Evolutionary conservation across 2,797 vertebrate species (phyloP).

Genomic region (Tadarida brasiliensis): DNA sequence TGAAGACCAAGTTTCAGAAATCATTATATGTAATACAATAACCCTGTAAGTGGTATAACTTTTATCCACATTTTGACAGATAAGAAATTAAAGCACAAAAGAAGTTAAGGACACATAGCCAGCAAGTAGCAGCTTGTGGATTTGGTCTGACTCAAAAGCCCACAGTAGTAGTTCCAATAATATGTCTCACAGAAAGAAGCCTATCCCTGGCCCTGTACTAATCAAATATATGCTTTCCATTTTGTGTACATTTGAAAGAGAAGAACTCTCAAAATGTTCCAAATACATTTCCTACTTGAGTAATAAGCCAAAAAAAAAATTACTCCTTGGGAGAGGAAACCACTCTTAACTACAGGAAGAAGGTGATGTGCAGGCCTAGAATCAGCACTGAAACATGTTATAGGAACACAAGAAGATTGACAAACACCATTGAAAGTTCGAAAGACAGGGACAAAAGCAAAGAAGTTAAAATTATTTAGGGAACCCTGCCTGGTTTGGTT

Average conservation of each 20-base stretch:
- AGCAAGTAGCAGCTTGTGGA: background rate
- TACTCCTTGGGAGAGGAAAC: background rate
- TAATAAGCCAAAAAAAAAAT: background rate
- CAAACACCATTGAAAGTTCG: background rate
- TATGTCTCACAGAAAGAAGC: background rate
- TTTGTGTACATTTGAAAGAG: constrained; percentile 20
- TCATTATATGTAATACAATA: background rate
- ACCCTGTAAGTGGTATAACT: background rate
- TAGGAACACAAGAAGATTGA: background rate
- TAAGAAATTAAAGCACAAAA: constrained; percentile 22
- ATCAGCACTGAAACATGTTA: background rate
- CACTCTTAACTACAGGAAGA: background rate
- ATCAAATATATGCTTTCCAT: background rate
- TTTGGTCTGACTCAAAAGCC: background rate
- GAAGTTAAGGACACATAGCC: background rate
- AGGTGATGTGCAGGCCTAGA: background rate
- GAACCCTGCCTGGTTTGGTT: too few species aligned
- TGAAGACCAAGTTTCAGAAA: constrained; percentile 3
- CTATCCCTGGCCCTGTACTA: background rate
- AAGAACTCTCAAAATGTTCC: background rate
- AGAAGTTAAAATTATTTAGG: background rate
- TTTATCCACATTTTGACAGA: background rate
- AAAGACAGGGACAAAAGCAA: background rate
- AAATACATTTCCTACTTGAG: background rate
- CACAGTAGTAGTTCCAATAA: background rate